Evolutionary conservation across 2,888 invertebrate genomes (phyloP), one percentile per base, ranked within the genome.

Genomic region (Ligdia adustata): DNA sequence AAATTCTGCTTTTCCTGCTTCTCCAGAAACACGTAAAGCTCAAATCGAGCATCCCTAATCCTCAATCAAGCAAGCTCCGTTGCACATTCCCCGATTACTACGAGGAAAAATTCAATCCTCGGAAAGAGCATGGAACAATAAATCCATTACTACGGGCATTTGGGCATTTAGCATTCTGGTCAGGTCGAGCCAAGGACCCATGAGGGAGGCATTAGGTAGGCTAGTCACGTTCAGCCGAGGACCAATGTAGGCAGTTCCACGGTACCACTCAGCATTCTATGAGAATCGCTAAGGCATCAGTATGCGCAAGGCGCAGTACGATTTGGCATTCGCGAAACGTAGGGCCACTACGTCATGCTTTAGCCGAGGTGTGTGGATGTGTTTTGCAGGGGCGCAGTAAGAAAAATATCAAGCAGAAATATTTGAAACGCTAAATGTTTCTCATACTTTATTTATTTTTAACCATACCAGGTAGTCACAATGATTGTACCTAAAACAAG

Each of bases 311-410:
- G 54, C 44, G 51, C 48, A 15, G 7, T 22, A 3, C 53, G 57
- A 29, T 33, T 79, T 72, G 65, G 73, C 69, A 84, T 75, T 71
- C 86, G 73, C 66, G 58, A 69, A 73, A 76, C 85, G 86, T 81
- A 73, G 60, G 68, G 61, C 62, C 80, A 72, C 87, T 86, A 88
- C 88, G 88, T 87, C 88, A 88, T 81, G 81, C 75, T 72, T 77
- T 72, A 73, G 75, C 66, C 67, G 68, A 77, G 79, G 79, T 81
- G 73, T 66, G 66, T 70, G 64, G 58, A 65, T 66, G 70, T 66
- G 68, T 57, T 58, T 54, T 32, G 39, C 86, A 83, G 85, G 65
- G 72, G 29, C 62, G 85, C 53, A 85, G 39, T 79, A 16, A 33
- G 54, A 40, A 7, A n/a, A n/a, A n/a, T n/a, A n/a, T n/a, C n/a